phyloP scores from a whole-genome alignment of 1,140 invertebrate species.

The Drosophila lini region DNA sequence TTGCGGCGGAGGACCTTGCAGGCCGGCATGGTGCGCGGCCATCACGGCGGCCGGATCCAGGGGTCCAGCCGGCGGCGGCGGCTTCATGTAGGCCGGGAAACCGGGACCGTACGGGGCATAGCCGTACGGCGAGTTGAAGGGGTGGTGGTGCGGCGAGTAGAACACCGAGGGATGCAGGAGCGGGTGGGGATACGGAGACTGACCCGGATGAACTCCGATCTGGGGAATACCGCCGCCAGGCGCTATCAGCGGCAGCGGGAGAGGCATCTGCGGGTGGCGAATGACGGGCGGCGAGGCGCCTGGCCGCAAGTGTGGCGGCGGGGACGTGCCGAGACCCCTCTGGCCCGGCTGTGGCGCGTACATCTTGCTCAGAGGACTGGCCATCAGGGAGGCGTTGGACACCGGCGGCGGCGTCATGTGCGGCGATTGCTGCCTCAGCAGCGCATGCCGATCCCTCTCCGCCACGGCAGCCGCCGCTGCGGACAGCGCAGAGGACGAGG shows the following conservation, averaged over 20 bases:
- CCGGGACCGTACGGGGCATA: conserved; percentile 83
- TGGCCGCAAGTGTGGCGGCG: conserved; percentile 82
- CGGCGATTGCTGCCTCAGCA: conserved; percentile 83
- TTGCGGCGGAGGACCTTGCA: conserved; percentile 67
- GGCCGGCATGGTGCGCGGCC: conserved; percentile 75
- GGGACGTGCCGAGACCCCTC: conserved; percentile 80
- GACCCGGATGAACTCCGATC: conserved; percentile 82
- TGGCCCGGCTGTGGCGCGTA: conserved; percentile 80
- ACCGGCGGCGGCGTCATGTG: conserved; percentile 84
- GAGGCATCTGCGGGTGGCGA: conserved; percentile 83
- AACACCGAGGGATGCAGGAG: conserved; percentile 83
- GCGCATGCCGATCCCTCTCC: conserved; percentile 82
- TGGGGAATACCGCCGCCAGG: conserved; percentile 78
- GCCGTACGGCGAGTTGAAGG: conserved; percentile 83
- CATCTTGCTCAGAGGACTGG: conserved; percentile 83
- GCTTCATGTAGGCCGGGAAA: conserved; percentile 82
- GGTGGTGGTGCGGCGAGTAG: conserved; percentile 83
- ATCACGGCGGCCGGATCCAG: conserved; percentile 78
- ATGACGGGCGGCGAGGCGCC: conserved; percentile 84
- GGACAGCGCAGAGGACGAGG: conserved; percentile 77
- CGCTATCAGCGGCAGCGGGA: conserved; percentile 79
- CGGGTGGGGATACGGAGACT: conserved; percentile 83
- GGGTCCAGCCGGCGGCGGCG: conserved; percentile 72
- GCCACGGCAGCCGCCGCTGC: conserved; percentile 79
- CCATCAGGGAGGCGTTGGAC: conserved; percentile 84